phyloP scores from a whole-genome alignment of 2,113 vertebrate genomes.

The Stictonetta naevosa region DNA sequence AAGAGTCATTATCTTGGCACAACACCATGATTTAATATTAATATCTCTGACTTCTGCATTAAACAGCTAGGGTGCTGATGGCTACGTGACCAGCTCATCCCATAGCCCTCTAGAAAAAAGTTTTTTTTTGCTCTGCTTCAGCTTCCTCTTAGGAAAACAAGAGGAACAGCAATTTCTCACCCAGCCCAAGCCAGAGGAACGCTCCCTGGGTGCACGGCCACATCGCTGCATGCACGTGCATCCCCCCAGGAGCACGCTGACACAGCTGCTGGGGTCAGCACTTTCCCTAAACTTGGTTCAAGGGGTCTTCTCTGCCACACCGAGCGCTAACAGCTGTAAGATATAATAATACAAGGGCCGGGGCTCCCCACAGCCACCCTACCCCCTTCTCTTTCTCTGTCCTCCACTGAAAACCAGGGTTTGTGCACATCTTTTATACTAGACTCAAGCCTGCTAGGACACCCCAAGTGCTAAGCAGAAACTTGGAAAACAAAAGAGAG shows the following conservation, averaged over 20 bases:
- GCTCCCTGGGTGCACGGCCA: fast-evolving
- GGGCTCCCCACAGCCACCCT: not conserved
- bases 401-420: not conserved
- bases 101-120: not conserved
- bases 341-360: not conserved
- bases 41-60: not conserved
- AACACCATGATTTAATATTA: fast-evolving
- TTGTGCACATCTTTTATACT: not conserved
- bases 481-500: conserved; percentile 17
- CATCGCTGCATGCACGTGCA: fast-evolving
- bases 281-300: not conserved
- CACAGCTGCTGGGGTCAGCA: not conserved
- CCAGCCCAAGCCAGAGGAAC: not conserved
- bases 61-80: not conserved
- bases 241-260: not conserved
- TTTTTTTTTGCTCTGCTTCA: not conserved
- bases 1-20: not conserved
- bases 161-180: not conserved
- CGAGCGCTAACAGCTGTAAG: conserved; percentile 7
- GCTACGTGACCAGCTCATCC: not conserved
- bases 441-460: not conserved
- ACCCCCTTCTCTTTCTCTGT: not conserved
- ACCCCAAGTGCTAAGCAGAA: not conserved
- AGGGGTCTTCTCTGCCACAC: not conserved
- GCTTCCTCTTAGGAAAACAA: not conserved